These are phyloP conservation scores for Leptopilina drosophilae DNA, from an alignment of 2,888 invertebrate species.

Conservation along the genomic window DNA sequence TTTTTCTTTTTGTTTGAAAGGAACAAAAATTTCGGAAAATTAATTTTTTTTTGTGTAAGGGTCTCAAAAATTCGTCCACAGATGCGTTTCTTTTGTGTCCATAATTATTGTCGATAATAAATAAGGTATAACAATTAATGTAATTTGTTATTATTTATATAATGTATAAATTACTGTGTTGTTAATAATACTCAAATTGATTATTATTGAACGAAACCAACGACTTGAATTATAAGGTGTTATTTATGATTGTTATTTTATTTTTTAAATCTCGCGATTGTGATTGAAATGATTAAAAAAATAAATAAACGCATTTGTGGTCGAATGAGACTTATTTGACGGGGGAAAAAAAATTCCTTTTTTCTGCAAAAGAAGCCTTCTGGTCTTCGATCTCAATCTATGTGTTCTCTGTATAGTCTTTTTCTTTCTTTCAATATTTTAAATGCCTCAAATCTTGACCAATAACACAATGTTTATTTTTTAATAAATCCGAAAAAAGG, in stretches of 20 bases:
- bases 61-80: not conserved
- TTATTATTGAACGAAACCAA: slow-evolving; percentile 34
- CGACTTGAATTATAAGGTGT: slow-evolving; percentile 37
- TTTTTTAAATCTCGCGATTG: slow-evolving; percentile 34
- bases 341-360: not conserved
- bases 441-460: not conserved
- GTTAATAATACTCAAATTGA: slow-evolving; percentile 40
- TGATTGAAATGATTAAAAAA: slow-evolving; percentile 5
- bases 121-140: slow-evolving; percentile 35
- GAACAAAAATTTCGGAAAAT: not conserved
- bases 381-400: slow-evolving; percentile 1
- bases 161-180: slow-evolving; percentile 40
- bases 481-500: not conserved
- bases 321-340: not conserved
- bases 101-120: slow-evolving; percentile 41
- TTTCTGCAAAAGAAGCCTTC: not conserved
- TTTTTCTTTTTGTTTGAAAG: not conserved
- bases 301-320: slow-evolving; percentile 26
- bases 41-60: not conserved
- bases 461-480: not conserved
- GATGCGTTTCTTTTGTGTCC: slow-evolving; percentile 15
- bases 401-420: not conserved
- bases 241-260: slow-evolving; percentile 38
- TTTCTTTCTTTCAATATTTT: not conserved
- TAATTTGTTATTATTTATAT: slow-evolving; percentile 38